These are phyloP conservation scores for Oryzias curvinotus DNA, from an alignment of 2,113 vertebrate species.

Conservation along the genomic window DNA sequence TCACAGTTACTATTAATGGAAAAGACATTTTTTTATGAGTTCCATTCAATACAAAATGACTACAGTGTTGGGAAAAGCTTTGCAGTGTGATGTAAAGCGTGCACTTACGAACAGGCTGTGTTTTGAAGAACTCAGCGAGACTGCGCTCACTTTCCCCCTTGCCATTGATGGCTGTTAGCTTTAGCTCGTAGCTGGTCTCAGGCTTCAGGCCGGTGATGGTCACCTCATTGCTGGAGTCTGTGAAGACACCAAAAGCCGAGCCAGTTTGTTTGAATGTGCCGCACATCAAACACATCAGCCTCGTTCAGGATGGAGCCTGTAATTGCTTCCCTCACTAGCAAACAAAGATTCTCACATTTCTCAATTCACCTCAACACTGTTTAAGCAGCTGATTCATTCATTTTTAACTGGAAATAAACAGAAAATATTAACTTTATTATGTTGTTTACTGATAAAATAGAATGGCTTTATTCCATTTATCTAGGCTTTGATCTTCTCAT, in stretches of 20 bases:
- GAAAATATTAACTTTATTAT: background rate
- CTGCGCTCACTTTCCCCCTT: constrained; percentile 93
- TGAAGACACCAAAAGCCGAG: constrained; percentile 32
- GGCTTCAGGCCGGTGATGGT: constrained; percentile 89
- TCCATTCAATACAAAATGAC: no score
- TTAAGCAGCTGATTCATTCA: constrained; percentile 35
- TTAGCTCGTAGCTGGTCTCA: constrained; percentile 86
- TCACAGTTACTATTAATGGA: background rate
- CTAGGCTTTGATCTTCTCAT: no score
- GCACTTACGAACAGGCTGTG: constrained; percentile 95
- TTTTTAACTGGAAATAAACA: constrained; percentile 31
- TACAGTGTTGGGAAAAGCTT: constrained; percentile 17
- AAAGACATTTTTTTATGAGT: background rate
- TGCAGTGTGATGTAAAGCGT: background rate
- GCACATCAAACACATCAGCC: constrained; percentile 28
- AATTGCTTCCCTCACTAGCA: constrained; percentile 24
- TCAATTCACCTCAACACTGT: constrained; percentile 29
- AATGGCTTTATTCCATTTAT: background rate
- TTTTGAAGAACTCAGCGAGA: constrained; percentile 83
- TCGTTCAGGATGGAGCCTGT: constrained; percentile 40
- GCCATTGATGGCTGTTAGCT: constrained; percentile 92
- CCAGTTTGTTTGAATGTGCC: constrained; percentile 27
- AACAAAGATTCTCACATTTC: constrained; percentile 38
- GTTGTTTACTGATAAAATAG: background rate
- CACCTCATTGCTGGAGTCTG: constrained; percentile 69